These are phyloP conservation scores for Condylura cristata DNA, from an alignment of 2,113 vertebrate genomes.

Conservation along the genomic window DNA sequence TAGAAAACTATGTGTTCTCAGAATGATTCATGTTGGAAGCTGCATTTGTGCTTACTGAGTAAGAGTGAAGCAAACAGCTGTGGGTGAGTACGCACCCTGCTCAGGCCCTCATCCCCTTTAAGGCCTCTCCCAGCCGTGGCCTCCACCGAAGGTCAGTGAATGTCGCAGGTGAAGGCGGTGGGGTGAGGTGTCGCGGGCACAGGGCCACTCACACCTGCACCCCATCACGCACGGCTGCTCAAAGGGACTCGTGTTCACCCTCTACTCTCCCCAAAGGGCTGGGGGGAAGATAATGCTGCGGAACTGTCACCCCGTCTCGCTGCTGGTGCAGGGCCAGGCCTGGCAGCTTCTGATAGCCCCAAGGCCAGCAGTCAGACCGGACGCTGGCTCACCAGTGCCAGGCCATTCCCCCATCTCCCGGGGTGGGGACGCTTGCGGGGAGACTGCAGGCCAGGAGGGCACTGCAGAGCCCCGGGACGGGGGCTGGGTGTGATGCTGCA, in stretches of 20 bases:
- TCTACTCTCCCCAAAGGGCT: rapidly evolving
- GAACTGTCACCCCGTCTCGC: constrained; percentile 42
- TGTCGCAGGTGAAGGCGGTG: not conserved
- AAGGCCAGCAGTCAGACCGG: constrained; percentile 71
- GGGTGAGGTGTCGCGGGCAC: not conserved
- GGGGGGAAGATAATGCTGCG: not conserved
- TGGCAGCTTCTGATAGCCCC: constrained; percentile 73
- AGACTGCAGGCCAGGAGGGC: not conserved
- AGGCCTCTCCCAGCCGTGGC: not conserved
- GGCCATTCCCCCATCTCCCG: constrained; percentile 74
- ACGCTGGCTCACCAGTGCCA: constrained; percentile 63
- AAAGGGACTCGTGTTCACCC: not conserved
- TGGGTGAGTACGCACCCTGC: not conserved
- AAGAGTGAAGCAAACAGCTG: not conserved
- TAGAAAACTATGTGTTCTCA: constrained; percentile 17
- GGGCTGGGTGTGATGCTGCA: not conserved
- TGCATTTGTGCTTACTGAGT: not conserved
- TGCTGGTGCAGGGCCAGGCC: constrained; percentile 68
- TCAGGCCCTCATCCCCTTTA: not conserved
- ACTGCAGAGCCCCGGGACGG: not conserved
- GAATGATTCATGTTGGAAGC: not conserved
- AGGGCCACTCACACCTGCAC: not conserved
- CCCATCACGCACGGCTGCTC: not conserved
- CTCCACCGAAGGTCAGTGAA: not conserved
- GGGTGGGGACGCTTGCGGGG: not conserved